Conservation (phyloP, 2,797 vertebrate species). For the Sebastes cheni region DNA sequence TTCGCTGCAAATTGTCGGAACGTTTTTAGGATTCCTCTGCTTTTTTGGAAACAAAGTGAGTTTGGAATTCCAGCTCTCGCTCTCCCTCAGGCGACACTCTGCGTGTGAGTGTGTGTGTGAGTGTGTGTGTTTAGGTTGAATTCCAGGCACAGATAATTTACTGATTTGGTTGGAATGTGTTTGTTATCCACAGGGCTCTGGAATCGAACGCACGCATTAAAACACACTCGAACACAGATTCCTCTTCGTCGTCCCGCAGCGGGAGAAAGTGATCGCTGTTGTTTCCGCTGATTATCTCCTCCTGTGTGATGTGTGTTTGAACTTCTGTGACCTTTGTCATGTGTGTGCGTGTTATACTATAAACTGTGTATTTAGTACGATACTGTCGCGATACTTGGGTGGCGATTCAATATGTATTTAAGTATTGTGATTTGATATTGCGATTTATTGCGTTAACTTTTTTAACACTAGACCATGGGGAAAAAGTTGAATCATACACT, state of each 20-base stretch:
- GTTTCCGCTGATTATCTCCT: constrained; percentile 36
- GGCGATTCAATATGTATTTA: no score
- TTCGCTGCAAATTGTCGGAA: constrained; percentile 54
- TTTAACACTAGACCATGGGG: no score
- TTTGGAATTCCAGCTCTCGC: constrained; percentile 57
- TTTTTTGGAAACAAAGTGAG: constrained; percentile 55
- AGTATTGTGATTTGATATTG: no score
- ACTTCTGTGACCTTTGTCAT: constrained; percentile 6
- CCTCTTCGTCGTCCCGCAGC: constrained; percentile 32
- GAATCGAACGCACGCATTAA: constrained; percentile 39
- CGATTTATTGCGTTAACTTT: no score
- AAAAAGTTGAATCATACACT: no score
- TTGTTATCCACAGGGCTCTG: constrained; percentile 71
- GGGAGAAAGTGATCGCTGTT: constrained; percentile 30
- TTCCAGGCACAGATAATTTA: constrained; percentile 75
- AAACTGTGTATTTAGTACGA: not conserved
- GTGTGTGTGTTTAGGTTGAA: constrained; percentile 37
- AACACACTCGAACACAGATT: constrained; percentile 39
- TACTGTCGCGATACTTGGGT: no score
- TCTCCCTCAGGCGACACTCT: constrained; percentile 36
- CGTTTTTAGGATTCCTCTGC: constrained; percentile 70
- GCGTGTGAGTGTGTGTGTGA: constrained; percentile 6
- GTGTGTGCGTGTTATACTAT: not conserved
- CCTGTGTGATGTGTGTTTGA: constrained; percentile 19
- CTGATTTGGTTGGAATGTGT: constrained; percentile 80